A percentile compares a stretch with the other conserved stretches of the same genome.
These are phyloP conservation scores for Rosalia funebris DNA, from an alignment of 2,888 invertebrate genomes.

Conservation along the genomic window DNA sequence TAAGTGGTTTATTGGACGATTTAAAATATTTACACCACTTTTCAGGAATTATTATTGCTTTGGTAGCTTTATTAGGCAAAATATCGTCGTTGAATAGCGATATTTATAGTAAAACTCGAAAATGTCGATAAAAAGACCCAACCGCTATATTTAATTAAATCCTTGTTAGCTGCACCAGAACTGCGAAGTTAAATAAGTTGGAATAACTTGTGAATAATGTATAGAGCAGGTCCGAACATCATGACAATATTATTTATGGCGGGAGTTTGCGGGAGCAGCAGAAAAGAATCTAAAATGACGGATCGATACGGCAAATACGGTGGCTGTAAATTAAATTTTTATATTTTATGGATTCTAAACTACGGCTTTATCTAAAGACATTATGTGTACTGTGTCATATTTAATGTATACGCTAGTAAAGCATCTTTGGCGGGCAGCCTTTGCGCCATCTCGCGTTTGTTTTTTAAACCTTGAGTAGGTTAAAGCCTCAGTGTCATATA, in stretches of 20 bases:
- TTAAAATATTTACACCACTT: no score
- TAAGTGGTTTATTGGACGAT: no score
- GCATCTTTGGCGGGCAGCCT: no score
- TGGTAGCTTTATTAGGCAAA: not conserved
- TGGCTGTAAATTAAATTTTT: not conserved
- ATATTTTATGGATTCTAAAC: not conserved
- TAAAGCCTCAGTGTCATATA: no score
- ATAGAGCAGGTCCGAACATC: constrained; percentile 45
- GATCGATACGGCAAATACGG: constrained; percentile 27
- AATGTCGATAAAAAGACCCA: constrained; percentile 22
- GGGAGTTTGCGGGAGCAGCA: constrained; percentile 34
- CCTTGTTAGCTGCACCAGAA: constrained; percentile 38
- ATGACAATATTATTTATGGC: constrained; percentile 47
- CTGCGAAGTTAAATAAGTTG: constrained; percentile 42
- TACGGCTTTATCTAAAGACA: not conserved
- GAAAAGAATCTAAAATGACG: constrained; percentile 22
- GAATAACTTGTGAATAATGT: constrained; percentile 48
- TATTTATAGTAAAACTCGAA: constrained; percentile 1
- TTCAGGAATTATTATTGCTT: no score
- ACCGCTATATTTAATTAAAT: constrained; percentile 38
- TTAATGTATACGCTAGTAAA: no score
- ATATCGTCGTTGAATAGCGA: not conserved
- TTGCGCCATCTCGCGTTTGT: no score
- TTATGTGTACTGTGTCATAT: not conserved
- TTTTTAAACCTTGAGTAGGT: no score